Evolutionary conservation across 2,888 invertebrate species (phyloP).

Genomic region (Eulithis prunata): DNA sequence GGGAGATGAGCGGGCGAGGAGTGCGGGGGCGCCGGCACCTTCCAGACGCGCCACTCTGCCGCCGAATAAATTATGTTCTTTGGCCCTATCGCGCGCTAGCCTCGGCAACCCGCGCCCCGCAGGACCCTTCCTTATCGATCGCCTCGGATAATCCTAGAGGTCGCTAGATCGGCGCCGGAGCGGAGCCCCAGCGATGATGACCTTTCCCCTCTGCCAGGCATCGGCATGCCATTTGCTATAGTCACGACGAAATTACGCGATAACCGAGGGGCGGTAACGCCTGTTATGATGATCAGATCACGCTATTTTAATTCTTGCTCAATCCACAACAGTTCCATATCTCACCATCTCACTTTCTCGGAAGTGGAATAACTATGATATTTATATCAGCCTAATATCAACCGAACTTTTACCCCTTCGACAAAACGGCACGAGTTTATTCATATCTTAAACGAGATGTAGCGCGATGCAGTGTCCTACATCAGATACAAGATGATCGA

Average conservation of each 20-base stretch:
- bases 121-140: conserved; percentile 70
- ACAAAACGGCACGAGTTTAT: conserved; percentile 46
- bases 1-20: conserved; percentile 50
- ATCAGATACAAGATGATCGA: conserved; percentile 64
- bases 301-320: conserved; percentile 43
- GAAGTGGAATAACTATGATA: conserved; percentile 28
- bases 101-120: conserved; percentile 45
- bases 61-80: conserved; percentile 81
- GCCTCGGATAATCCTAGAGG: conserved; percentile 77
- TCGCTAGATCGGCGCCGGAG: conserved; percentile 69
- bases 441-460: conserved; percentile 59
- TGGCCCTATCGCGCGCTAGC: conserved; percentile 59
- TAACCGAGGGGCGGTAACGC: conserved; percentile 48
- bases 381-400: conserved; percentile 29
- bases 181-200: conserved; percentile 62
- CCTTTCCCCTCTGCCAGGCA: conserved; percentile 57
- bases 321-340: conserved; percentile 23
- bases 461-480: conserved; percentile 51
- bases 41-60: conserved; percentile 79
- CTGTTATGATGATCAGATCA: conserved; percentile 15
- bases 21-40: conserved; percentile 66
- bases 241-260: conserved; percentile 62
- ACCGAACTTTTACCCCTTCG: conserved; percentile 32
- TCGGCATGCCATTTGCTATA: conserved; percentile 67
- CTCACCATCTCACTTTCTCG: conserved; percentile 31